Conservation (phyloP, 37 sponge, comb jelly and placozoan genomes). For the Trichoplax adhaerens region DNA sequence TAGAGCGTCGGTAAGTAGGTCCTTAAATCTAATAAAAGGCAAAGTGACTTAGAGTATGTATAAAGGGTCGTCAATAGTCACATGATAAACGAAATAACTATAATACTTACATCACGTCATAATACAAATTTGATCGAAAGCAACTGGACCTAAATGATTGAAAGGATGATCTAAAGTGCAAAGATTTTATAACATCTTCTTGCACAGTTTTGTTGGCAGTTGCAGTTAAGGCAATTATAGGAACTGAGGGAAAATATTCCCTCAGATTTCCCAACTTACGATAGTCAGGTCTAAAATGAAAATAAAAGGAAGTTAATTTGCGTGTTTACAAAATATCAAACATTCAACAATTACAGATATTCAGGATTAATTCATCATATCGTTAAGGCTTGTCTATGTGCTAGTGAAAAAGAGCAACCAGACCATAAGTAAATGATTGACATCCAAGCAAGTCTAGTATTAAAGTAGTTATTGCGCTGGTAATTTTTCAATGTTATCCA, state of each 20-base stretch:
- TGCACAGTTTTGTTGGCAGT: constrained; percentile 82
- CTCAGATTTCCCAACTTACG: constrained; percentile 75
- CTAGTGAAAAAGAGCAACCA: no score
- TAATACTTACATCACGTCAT: constrained; percentile 56
- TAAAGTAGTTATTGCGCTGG: no score
- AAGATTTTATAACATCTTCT: constrained; percentile 32
- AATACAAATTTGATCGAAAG: constrained; percentile 64
- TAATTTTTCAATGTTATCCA: no score
- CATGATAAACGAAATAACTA: no score
- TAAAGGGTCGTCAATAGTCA: no score
- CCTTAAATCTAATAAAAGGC: constrained; percentile 22
- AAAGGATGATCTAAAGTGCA: constrained; percentile 28
- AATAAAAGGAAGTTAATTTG: not conserved
- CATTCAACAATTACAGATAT: not conserved
- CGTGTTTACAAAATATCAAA: not conserved
- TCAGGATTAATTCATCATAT: not conserved
- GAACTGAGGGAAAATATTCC: constrained; percentile 25
- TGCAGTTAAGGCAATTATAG: constrained; percentile 87
- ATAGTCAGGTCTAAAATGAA: constrained; percentile 68
- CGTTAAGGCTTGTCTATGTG: no score
- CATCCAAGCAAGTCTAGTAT: no score
- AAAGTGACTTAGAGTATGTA: no score
- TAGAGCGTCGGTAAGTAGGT: constrained; percentile 40
- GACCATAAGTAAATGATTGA: no score
- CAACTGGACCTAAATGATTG: constrained; percentile 34